Conservation (phyloP, 2,797 vertebrate species). For the Vespertilio murinus region DNA sequence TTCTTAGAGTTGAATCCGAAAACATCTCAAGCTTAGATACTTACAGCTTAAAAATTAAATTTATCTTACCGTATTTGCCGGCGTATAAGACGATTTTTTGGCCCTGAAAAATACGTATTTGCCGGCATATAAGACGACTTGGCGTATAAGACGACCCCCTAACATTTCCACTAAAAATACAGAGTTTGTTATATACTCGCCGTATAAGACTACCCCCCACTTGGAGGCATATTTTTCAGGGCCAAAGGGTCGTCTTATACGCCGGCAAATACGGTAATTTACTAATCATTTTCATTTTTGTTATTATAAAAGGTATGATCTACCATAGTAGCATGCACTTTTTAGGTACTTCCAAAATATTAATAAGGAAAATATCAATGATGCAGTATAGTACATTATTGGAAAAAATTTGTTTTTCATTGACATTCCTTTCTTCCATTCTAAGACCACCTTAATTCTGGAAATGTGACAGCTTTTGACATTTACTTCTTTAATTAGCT, state of each 20-base stretch:
- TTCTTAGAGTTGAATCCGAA: slow-evolving; percentile 27
- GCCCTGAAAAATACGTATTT: no score
- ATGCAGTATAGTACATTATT: neutral
- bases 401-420: slow-evolving; percentile 17
- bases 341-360: slow-evolving; percentile 13
- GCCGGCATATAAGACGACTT: no score
- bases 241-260: no score
- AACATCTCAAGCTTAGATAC: neutral
- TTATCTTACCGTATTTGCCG: no score
- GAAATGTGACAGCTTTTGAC: slow-evolving; percentile 12
- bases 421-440: neutral
- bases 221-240: no score
- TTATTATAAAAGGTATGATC: slow-evolving; percentile 9
- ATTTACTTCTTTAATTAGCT: slow-evolving; percentile 47
- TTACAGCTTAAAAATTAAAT: slow-evolving; percentile 47
- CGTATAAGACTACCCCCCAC: no score
- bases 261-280: no score
- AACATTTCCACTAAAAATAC: no score
- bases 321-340: neutral
- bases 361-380: slow-evolving; percentile 19
- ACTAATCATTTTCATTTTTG: slow-evolving; percentile 4
- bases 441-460: neutral
- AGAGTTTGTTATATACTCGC: no score
- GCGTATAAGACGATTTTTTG: no score
- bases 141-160: no score